Evolutionary conservation across 2,113 vertebrate species (phyloP).

Genomic region (Oryzias curvinotus): DNA sequence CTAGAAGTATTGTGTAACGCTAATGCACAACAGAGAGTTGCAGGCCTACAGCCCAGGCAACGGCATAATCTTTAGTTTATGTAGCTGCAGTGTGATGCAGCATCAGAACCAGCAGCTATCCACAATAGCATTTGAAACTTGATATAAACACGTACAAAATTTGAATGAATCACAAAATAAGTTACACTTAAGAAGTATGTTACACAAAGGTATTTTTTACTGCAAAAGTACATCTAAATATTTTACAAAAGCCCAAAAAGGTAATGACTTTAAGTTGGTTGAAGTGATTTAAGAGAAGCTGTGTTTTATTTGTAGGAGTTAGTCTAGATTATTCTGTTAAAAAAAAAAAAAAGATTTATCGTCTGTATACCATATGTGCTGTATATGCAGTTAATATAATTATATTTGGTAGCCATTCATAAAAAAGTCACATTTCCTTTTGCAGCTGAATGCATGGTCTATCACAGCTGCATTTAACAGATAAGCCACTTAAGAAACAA

Average conservation of each 20-base stretch:
- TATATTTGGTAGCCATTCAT: background rate
- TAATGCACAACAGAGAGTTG: conserved; percentile 42
- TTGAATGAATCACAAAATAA: no score
- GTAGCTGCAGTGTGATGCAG: conserved; percentile 21
- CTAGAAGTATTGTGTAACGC: conserved; percentile 36
- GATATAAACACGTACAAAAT: background rate
- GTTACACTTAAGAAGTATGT: no score
- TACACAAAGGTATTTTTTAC: no score
- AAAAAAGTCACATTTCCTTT: conserved; percentile 43
- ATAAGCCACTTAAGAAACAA: conserved; percentile 76
- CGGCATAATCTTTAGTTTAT: conserved; percentile 36
- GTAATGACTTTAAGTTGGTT: no score
- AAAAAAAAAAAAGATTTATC: background rate
- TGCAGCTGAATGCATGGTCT: conserved; percentile 43
- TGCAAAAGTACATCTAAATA: no score
- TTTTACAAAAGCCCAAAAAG: no score
- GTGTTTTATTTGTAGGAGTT: no score
- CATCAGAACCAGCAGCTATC: conserved; percentile 8
- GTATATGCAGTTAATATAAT: background rate
- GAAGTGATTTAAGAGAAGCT: no score
- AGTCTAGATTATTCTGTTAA: background rate
- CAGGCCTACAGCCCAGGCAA: conserved; percentile 19
- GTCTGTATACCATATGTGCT: background rate
- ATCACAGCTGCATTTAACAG: conserved; percentile 74
- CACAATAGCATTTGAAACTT: background rate